Base-by-base conservation (phyloP, 2,113 vertebrate genomes). In the Leucopsar rothschildi region DNA sequence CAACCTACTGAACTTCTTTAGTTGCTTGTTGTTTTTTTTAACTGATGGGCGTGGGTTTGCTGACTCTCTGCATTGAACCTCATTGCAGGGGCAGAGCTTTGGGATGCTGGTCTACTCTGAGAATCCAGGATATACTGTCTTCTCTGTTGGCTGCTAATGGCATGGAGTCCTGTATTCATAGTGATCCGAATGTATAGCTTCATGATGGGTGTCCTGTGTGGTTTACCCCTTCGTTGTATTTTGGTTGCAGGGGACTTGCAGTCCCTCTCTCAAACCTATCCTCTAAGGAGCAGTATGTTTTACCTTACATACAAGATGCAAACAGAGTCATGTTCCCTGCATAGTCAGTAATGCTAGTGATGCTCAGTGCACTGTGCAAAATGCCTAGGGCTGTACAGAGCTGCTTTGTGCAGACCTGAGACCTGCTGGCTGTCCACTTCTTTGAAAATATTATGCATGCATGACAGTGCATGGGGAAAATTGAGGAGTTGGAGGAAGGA, bases 241-340 rank as follows among this genome's bases (percentile, higher is more conserved):
- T 90, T 57, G 49, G 23, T 88, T 81, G 86, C 47, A 55, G 28
- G 49, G 64, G 44, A 75, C 72, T 86, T 65, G 9, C 53, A 92
- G 76, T 56, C 52, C 64, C 57, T 80, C 60, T 68, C 44, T 81
- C 47, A 35, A 39, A 47, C 4, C 1, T 77, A 70, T 90, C 64
- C 92, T 94, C 93, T 52, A 78, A 78, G 93, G 90, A 93, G 79
- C 82, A 81, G 68, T 92, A 56, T 88, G 82, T 90, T 96, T 93
- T 92, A 61, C 82, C 40, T 53, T 70, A 90, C 60, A 81, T 93
- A 56, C 39, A 88, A 81, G 93, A 81, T 63, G 76, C 70, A 78
- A 93, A 81, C 17, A 19, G 69, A 59, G 72, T 29, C 3, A 0
- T 79, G 88, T 68, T 94, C 65, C 88, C 72, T 68, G 80, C 37